Conservation (phyloP, 2,113 vertebrate genomes). For the Ceyx margarethae region DNA sequence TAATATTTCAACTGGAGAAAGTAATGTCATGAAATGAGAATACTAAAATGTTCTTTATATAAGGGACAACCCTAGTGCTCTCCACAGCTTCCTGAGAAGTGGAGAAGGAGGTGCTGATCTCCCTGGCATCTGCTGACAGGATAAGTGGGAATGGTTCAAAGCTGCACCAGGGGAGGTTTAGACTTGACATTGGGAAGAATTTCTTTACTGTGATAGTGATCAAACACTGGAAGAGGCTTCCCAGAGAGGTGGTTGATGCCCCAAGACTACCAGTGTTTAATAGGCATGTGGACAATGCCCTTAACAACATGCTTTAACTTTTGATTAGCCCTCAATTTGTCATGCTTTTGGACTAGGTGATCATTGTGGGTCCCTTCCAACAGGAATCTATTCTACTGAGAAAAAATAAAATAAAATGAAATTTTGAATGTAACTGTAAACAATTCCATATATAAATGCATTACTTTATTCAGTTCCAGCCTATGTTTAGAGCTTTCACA, state of each 20-base stretch:
- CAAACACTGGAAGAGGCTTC: not conserved
- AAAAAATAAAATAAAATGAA: too few species aligned
- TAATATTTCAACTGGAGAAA: not conserved
- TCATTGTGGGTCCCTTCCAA: not conserved
- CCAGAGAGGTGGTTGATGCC: not conserved
- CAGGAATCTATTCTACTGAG: not conserved
- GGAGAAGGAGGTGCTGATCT: not conserved
- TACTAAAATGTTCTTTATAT: not conserved
- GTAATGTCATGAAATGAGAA: not conserved
- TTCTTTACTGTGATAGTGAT: not conserved
- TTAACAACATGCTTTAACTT: not conserved
- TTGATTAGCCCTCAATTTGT: not conserved
- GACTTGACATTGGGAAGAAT: not conserved
- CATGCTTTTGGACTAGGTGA: not conserved
- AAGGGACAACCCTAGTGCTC: not conserved
- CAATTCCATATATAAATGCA: not conserved
- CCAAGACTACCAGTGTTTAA: not conserved
- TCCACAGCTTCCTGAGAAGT: not conserved
- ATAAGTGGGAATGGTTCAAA: not conserved
- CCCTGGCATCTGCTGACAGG: not conserved
- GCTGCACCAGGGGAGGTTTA: rapidly evolving
- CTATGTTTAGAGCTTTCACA: not conserved
- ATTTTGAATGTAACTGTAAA: not conserved
- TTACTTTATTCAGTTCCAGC: not conserved
- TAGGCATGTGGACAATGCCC: not conserved